Percentiles rank a stretch among this genome's conserved stretches.
These are phyloP conservation scores for Gnathonemus echidnorhynchus DNA, from an alignment of 2,113 vertebrate species.

Conservation along the genomic window DNA sequence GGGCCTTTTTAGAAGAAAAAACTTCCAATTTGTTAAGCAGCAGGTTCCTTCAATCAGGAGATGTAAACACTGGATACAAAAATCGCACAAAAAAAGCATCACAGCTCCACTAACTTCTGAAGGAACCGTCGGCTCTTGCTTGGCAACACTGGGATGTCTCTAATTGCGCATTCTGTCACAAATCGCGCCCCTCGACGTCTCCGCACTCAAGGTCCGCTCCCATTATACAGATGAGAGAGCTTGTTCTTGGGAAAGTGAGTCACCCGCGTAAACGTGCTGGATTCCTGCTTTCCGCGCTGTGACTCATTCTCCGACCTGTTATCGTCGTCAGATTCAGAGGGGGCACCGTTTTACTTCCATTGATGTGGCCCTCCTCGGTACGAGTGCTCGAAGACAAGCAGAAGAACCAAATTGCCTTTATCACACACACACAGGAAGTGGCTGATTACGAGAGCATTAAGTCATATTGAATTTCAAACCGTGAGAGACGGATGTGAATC, in stretches of 20 bases:
- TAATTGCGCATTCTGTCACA: neutral
- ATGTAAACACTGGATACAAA: neutral
- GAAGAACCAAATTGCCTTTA: neutral
- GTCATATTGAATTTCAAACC: neutral
- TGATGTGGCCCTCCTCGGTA: neutral
- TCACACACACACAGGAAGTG: neutral
- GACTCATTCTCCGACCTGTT: neutral
- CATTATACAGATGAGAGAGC: neutral
- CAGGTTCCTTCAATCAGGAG: neutral
- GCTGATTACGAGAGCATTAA: neutral
- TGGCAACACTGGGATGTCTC: neutral
- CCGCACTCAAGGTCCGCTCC: neutral
- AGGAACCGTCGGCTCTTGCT: neutral
- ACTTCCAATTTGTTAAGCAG: neutral
- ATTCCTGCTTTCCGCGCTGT: neutral
- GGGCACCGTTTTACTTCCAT: neutral
- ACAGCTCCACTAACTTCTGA: neutral
- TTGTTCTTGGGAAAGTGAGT: constrained; percentile 5
- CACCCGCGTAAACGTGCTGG: neutral
- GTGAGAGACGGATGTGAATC: neutral
- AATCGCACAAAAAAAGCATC: neutral
- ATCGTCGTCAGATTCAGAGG: neutral
- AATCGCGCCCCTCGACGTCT: neutral
- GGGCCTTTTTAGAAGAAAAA: neutral
- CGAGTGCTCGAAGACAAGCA: neutral